Evolutionary conservation across 1,140 invertebrate species (phyloP).

Genomic region (Lordiphosa stackelbergi): DNA sequence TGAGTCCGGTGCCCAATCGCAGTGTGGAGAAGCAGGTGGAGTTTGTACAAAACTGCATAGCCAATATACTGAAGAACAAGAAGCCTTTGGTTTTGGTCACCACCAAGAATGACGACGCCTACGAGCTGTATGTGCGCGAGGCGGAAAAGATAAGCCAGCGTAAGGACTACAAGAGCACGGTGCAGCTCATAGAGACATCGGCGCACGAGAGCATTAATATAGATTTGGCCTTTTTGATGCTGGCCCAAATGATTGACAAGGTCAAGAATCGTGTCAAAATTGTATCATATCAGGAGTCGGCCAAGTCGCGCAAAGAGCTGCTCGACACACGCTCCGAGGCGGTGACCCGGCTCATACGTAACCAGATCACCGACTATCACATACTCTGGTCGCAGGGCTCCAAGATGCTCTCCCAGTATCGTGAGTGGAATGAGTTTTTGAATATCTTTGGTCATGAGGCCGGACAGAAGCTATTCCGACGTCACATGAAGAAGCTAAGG

Average conservation of each 20-base stretch:
- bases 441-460: slow-evolving; percentile 91
- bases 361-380: slow-evolving; percentile 88
- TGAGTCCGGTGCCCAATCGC: slow-evolving; percentile 93
- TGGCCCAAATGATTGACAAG: slow-evolving; percentile 94
- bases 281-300: slow-evolving; percentile 91
- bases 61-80: slow-evolving; percentile 92
- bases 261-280: slow-evolving; percentile 82
- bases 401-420: slow-evolving; percentile 90
- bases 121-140: slow-evolving; percentile 91
- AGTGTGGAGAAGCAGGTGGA: slow-evolving; percentile 93
- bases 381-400: slow-evolving; percentile 91
- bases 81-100: slow-evolving; percentile 97
- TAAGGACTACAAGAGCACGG: slow-evolving; percentile 93
- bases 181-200: slow-evolving; percentile 95
- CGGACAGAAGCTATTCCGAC: slow-evolving; percentile 87
- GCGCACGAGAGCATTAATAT: slow-evolving; percentile 98
- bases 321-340: slow-evolving; percentile 93
- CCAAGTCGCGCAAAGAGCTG: slow-evolving; percentile 90
- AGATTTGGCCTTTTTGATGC: slow-evolving; percentile 93
- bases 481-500: slow-evolving; percentile 90
- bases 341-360: slow-evolving; percentile 89
- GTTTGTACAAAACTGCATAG: slow-evolving; percentile 88
- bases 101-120: slow-evolving; percentile 97
- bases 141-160: slow-evolving; percentile 91
- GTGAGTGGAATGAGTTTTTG: slow-evolving; percentile 93